Conservation (phyloP, 2,113 vertebrate genomes). For the Ahaetulla prasina region DNA sequence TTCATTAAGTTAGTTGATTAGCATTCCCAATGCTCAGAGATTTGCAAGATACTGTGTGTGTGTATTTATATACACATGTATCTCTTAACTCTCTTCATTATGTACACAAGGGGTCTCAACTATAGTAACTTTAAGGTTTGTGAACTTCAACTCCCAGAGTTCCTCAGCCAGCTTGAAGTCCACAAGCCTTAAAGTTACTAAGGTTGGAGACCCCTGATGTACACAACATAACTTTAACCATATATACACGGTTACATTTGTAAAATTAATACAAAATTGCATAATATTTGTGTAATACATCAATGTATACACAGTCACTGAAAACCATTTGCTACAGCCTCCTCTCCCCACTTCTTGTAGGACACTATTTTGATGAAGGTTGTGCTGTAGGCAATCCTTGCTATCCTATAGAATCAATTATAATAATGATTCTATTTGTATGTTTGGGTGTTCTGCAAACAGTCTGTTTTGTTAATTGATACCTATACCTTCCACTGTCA, state of each 20-base stretch:
- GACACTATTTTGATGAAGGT: neutral
- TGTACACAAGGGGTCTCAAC: too few relatives aligned
- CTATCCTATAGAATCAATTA: neutral
- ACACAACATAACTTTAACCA: neutral
- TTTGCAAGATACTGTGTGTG: neutral
- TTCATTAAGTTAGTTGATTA: neutral
- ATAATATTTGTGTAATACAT: neutral
- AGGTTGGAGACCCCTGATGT: too few relatives aligned
- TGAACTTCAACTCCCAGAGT: too few relatives aligned
- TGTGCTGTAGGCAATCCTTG: neutral
- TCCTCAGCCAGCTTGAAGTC: too few relatives aligned
- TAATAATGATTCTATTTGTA: neutral
- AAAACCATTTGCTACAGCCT: neutral
- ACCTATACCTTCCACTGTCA: neutral
- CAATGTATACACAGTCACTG: neutral
- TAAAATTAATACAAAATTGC: neutral
- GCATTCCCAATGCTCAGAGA: fast-evolving
- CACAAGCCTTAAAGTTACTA: too few relatives aligned
- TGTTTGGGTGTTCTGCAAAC: neutral
- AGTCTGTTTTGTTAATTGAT: neutral
- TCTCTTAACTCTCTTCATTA: neutral
- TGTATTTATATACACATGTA: neutral
- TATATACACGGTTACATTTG: neutral
- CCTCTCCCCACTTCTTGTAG: too few relatives aligned
- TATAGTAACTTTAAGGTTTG: too few relatives aligned